Evolutionary conservation across 2,888 invertebrate genomes (phyloP).

Genomic region (Bimastos eiseni): DNA sequence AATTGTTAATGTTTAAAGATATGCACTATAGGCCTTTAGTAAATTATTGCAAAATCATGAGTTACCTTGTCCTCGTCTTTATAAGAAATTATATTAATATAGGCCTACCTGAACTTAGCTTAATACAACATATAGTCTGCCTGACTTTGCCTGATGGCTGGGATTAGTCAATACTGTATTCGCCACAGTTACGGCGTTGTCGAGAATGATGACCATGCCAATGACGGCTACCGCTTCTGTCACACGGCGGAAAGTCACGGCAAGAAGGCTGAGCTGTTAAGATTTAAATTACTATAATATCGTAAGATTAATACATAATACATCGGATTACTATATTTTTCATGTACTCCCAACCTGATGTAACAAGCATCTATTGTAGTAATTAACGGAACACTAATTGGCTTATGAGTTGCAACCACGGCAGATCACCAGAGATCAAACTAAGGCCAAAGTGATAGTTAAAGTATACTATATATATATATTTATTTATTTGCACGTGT

Average conservation of each 20-base stretch:
- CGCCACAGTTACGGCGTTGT: background rate
- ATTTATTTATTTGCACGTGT: too few species aligned
- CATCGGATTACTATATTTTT: background rate
- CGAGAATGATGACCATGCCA: background rate
- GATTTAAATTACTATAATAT: background rate
- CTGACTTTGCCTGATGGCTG: background rate
- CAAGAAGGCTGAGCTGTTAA: background rate
- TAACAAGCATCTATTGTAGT: too few species aligned
- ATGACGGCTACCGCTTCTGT: background rate
- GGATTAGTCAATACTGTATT: background rate
- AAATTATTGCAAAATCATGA: too few species aligned
- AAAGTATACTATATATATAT: background rate
- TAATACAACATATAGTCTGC: background rate
- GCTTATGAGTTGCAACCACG: background rate
- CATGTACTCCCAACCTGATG: background rate
- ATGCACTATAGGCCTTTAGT: too few species aligned
- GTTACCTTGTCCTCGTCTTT: too few species aligned
- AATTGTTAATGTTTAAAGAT: too few species aligned
- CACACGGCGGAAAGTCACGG: background rate
- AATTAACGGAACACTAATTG: too few species aligned
- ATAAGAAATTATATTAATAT: too few species aligned
- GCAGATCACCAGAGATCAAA: background rate
- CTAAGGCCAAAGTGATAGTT: background rate
- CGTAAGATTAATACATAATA: background rate
- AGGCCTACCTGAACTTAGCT: background rate